phyloP scores from a whole-genome alignment of 2,113 vertebrate species.

The Labeo catla region DNA sequence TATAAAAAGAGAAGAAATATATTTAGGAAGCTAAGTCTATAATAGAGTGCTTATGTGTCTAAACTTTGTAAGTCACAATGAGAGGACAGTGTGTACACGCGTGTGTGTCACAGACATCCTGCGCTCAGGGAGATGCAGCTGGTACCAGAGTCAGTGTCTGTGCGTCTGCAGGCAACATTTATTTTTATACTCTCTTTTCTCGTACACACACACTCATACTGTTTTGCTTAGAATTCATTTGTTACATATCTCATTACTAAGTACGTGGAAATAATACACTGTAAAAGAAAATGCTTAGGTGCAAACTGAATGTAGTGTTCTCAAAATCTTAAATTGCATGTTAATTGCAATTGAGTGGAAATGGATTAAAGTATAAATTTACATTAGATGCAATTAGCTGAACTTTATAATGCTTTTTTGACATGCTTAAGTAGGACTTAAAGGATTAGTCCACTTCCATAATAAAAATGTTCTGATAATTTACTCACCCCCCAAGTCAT shows the following conservation, averaged over 20 bases:
- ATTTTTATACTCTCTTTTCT: conserved; percentile 35
- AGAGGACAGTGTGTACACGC: neutral
- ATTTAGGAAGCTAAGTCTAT: neutral
- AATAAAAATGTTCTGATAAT: too few species aligned
- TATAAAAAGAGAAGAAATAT: neutral
- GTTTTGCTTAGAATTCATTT: neutral
- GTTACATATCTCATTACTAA: neutral
- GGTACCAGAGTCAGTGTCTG: conserved; percentile 38
- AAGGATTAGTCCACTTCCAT: too few species aligned
- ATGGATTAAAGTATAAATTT: neutral
- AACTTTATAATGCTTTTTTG: neutral
- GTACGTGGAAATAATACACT: neutral
- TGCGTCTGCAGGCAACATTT: conserved; percentile 34
- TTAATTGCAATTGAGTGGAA: neutral
- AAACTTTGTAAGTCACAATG: conserved; percentile 9
- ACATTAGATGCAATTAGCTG: too few species aligned
- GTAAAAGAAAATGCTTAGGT: neutral
- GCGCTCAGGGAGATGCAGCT: conserved; percentile 45
- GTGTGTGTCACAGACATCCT: conserved; percentile 31
- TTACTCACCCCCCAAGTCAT: too few species aligned
- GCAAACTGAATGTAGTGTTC: neutral
- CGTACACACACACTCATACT: too few species aligned
- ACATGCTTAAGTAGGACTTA: neutral
- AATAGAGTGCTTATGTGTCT: neutral
- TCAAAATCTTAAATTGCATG: neutral